Conservation (phyloP, 2,888 invertebrate species). For the Brenthis ino region DNA sequence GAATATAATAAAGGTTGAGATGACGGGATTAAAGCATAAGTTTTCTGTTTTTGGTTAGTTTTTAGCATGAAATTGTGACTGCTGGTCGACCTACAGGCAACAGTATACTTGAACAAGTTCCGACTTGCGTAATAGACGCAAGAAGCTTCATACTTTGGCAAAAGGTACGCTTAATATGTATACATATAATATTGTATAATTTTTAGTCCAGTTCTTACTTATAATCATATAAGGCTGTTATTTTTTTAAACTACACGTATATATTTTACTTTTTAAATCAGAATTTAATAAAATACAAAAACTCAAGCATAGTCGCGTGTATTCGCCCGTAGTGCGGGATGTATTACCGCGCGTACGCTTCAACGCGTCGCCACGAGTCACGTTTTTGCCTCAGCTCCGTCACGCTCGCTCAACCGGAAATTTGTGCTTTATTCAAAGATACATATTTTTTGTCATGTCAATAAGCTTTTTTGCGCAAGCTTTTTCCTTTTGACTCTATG, state of each 20-base stretch:
- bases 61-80: too few species aligned
- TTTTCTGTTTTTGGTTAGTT: too few species aligned
- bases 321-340: background rate
- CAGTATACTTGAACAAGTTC: too few species aligned
- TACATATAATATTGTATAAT: too few species aligned
- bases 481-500: slow-evolving; percentile 6
- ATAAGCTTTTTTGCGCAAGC: slow-evolving; percentile 8
- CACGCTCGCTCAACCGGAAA: slow-evolving; percentile 17
- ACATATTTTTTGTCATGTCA: slow-evolving; percentile 19
- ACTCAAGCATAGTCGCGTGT: background rate
- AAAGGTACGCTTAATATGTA: too few species aligned
- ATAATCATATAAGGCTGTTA: too few species aligned
- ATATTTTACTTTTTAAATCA: background rate
- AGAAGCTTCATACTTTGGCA: too few species aligned
- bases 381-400: slow-evolving; percentile 17
- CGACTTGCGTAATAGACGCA: too few species aligned
- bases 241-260: too few species aligned
- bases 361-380: slow-evolving; percentile 22
- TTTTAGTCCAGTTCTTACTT: too few species aligned
- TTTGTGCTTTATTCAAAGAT: slow-evolving; percentile 21
- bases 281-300: background rate
- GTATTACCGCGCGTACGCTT: slow-evolving; percentile 14
- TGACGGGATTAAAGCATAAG: background rate
- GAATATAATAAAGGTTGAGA: too few species aligned
- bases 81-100: too few species aligned